phyloP scores from a whole-genome alignment of 2,113 vertebrate species.

The Polypterus senegalus region DNA sequence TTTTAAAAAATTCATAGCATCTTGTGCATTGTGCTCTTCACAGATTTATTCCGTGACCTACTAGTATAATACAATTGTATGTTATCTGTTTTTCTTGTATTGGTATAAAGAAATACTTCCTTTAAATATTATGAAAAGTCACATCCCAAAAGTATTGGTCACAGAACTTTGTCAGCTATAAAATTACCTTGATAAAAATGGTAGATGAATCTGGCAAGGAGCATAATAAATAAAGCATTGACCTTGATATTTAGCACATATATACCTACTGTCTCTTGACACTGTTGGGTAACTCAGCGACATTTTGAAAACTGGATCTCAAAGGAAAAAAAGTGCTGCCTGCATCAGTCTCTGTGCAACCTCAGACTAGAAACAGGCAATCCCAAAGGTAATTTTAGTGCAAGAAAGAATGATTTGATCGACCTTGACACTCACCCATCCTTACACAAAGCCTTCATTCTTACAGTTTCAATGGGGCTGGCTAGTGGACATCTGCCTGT shows the following conservation, averaged over 20 bases:
- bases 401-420: neutral
- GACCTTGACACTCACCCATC: neutral
- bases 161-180: too few relatives aligned
- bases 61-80: too few relatives aligned
- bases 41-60: too few relatives aligned
- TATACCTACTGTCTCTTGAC: neutral
- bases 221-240: neutral
- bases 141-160: too few relatives aligned
- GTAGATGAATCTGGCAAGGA: too few relatives aligned
- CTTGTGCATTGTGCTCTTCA: too few relatives aligned
- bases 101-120: too few relatives aligned
- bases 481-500: neutral
- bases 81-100: too few relatives aligned
- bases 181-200: too few relatives aligned
- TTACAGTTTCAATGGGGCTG: neutral
- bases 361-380: neutral
- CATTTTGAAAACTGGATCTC: neutral
- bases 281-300: neutral
- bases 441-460: neutral
- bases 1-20: too few relatives aligned
- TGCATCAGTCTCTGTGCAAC: neutral
- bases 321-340: neutral
- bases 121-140: too few relatives aligned
- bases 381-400: conserved; percentile 1
- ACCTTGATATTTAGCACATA: neutral